Evolutionary conservation across 2,113 vertebrate species (phyloP).

Genomic region (Agelaius tricolor): DNA sequence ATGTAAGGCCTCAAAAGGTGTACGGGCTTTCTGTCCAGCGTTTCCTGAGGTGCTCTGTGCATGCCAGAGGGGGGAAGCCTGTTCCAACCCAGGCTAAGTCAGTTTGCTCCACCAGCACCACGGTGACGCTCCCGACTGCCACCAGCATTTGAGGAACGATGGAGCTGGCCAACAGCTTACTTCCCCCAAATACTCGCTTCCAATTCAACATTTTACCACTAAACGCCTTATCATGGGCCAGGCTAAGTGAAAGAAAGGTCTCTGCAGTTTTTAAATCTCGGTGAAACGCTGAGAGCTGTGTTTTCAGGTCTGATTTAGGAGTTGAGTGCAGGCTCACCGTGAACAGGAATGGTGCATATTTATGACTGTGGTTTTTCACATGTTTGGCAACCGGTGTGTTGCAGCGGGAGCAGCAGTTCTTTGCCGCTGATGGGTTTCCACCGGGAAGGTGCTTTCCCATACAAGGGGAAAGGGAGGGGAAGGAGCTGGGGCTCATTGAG

Average conservation of each 20-base stretch:
- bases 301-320: neutral
- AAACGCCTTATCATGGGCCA: neutral
- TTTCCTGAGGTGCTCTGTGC: neutral
- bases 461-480: too few relatives aligned
- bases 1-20: neutral
- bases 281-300: neutral
- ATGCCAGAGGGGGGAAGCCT: neutral
- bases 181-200: neutral
- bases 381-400: rapidly evolving
- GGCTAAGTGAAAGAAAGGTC: neutral
- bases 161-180: neutral
- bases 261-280: neutral
- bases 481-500: rapidly evolving
- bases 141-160: neutral
- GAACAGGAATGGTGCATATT: neutral
- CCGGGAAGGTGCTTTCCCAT: rapidly evolving
- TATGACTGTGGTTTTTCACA: neutral
- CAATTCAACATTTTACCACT: neutral
- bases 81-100: rapidly evolving
- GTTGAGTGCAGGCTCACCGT: neutral
- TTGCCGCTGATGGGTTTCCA: neutral
- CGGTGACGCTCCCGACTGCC: neutral
- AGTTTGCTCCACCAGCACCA: neutral
- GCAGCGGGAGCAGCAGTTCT: neutral
- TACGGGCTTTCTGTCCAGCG: rapidly evolving